phyloP scores from a whole-genome alignment of 2,888 invertebrate genomes.

The Oithona nana region DNA sequence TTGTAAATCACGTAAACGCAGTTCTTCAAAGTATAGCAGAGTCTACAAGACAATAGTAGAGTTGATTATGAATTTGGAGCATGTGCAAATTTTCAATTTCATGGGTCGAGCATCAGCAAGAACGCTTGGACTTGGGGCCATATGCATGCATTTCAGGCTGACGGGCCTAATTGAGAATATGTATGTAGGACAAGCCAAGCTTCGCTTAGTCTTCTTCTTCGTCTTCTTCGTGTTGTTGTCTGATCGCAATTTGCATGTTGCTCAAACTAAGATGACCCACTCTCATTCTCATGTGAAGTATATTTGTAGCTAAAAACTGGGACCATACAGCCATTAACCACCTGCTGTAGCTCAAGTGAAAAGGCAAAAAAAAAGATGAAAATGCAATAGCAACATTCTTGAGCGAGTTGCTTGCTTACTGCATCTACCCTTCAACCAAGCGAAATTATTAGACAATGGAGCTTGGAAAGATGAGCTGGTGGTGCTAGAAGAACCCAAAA shows the following conservation, averaged over 20 bases:
- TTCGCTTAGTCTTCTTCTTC: too few relatives aligned
- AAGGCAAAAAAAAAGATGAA: too few relatives aligned
- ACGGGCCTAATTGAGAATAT: background rate
- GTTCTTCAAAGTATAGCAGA: too few relatives aligned
- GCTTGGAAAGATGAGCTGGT: too few relatives aligned
- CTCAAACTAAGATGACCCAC: background rate
- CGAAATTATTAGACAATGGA: background rate
- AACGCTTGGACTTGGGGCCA: background rate
- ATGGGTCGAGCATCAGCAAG: too few relatives aligned
- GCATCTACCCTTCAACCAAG: too few relatives aligned
- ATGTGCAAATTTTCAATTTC: background rate
- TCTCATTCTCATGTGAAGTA: background rate
- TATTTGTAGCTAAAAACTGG: background rate
- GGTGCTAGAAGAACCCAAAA: background rate
- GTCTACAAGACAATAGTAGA: background rate
- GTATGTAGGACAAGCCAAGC: background rate
- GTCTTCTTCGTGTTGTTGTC: background rate
- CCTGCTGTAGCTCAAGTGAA: background rate
- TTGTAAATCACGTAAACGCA: too few relatives aligned
- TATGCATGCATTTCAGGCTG: background rate
- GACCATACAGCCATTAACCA: background rate
- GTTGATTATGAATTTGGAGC: background rate
- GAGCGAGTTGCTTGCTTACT: too few relatives aligned
- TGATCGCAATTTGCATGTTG: background rate
- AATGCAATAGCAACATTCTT: background rate